Conservation (phyloP, 1,140 invertebrate species). For the Aphis gossypii region DNA sequence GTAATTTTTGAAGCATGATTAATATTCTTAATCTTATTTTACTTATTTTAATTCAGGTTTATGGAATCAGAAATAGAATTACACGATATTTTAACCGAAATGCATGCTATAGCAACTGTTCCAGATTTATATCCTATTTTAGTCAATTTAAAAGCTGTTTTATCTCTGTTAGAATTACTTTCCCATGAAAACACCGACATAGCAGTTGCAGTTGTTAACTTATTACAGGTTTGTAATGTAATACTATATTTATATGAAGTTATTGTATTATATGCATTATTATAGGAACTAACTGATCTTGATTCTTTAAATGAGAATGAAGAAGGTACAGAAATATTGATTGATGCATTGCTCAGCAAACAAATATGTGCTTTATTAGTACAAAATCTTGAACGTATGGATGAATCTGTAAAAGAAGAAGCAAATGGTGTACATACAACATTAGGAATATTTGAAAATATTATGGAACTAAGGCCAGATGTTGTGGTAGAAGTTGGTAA, state of each 20-base stretch:
- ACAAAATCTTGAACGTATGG: slow-evolving; percentile 91
- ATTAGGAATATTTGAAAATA: slow-evolving; percentile 87
- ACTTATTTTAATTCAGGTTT: slow-evolving; percentile 72
- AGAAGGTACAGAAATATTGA: slow-evolving; percentile 79
- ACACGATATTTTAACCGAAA: slow-evolving; percentile 89
- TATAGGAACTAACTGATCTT: slow-evolving; percentile 93
- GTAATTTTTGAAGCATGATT: slow-evolving; percentile 64
- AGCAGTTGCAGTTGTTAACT: slow-evolving; percentile 80
- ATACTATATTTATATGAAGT: not conserved
- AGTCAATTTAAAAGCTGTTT: slow-evolving; percentile 87
- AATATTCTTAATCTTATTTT: not conserved
- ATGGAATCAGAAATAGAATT: slow-evolving; percentile 99
- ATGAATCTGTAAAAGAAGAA: slow-evolving; percentile 94
- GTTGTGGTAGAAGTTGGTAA: slow-evolving; percentile 83
- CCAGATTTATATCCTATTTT: slow-evolving; percentile 93
- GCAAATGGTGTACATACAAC: slow-evolving; percentile 96
- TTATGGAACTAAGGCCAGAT: slow-evolving; percentile 89
- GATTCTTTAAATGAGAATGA: slow-evolving; percentile 92
- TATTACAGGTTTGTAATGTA: slow-evolving; percentile 72
- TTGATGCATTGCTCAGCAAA: slow-evolving; percentile 82
- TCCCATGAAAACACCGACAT: slow-evolving; percentile 97
- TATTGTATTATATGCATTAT: slow-evolving; percentile 1
- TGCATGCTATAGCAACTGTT: slow-evolving; percentile 93
- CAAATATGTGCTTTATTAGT: slow-evolving; percentile 91
- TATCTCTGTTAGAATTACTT: slow-evolving; percentile 90